Evolutionary conservation across 2,888 invertebrate species (phyloP), one percentile per base, ranked within the genome.

Genomic region (Erebia aethiops): DNA sequence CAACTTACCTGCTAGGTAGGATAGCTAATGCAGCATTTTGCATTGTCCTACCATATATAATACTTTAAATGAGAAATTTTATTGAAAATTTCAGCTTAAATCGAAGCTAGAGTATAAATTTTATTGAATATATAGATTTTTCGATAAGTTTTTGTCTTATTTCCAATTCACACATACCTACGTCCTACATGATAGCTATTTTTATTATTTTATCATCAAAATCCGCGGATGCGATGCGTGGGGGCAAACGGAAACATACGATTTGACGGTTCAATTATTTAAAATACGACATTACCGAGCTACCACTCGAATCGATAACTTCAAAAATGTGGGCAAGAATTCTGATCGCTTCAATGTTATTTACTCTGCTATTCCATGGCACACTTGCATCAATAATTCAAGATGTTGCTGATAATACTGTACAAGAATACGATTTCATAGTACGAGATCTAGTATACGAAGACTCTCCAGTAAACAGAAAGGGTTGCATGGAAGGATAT

Each of bases 401-500:
- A 61, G 68, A 75, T 64, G 46, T 21, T 3, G 69, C 56, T 16
- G 61, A 72, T 49, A 67, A 71, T 69, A 16, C 81, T 67, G 51
- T 74, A 54, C 72, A 79, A 56, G 78, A 79, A 67, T 77, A 76
- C 13, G 79, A 77, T 63, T 76, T 79, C 21, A 75, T 81, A 16
- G 74, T 88, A 67, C 81, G 80, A 71, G 80, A 79, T 58, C 77
- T 82, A 14, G 76, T 80, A 61, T 77, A 76, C n/a, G 82, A 83
- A 41, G 89, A 91, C 58, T 90, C 91, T 0, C 89, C 90, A 0
- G 77, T 76, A 11, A 72, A 76, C 54, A 63, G 71, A 7, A 65
- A 43, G 5, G 75, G 67, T 1, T 91, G 91, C 62, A 84, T 84
- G 0, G 78, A 81, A 1, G 91, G 90, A 18, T 81, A 75, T 16